Evolutionary conservation across 2,797 vertebrate species (phyloP).

Genomic region (Dryobates pubescens): DNA sequence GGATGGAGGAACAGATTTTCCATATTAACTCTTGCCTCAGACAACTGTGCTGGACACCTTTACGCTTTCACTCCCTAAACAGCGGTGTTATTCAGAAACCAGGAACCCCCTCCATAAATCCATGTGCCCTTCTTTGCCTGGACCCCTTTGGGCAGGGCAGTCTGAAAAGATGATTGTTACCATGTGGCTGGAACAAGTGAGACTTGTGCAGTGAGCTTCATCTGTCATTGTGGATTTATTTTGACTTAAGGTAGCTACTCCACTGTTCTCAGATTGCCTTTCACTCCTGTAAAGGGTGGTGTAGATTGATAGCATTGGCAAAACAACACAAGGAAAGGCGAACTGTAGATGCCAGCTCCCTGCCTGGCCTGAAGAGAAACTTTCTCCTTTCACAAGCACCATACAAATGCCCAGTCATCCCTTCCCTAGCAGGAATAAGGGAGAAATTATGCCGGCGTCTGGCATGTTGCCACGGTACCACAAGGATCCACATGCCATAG

Average conservation of each 20-base stretch:
- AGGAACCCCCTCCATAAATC: background rate
- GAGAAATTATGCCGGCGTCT: slow-evolving; percentile 25
- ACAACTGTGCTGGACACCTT: background rate
- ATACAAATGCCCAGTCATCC: slow-evolving; percentile 42
- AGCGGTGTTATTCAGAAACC: background rate
- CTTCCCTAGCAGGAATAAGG: slow-evolving; percentile 19
- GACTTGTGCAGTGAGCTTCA: background rate
- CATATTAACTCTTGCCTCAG: background rate
- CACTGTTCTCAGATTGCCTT: background rate
- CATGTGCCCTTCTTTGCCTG: background rate
- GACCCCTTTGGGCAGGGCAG: background rate
- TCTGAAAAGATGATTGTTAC: background rate
- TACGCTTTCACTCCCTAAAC: background rate
- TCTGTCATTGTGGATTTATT: background rate
- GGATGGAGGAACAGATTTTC: background rate
- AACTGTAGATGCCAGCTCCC: slow-evolving; percentile 11
- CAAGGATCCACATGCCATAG: background rate
- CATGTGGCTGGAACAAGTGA: slow-evolving; percentile 3
- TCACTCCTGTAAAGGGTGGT: background rate
- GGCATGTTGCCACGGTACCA: background rate
- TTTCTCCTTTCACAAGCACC: slow-evolving; percentile 29
- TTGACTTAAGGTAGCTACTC: slow-evolving; percentile 6
- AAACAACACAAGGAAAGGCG: background rate
- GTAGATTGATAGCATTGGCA: background rate
- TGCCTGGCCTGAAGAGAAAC: background rate